Percentiles rank a stretch among this genome's conserved stretches.
Conservation (phyloP, 1,140 invertebrate species). For the Temnothorax curvispinosus region DNA sequence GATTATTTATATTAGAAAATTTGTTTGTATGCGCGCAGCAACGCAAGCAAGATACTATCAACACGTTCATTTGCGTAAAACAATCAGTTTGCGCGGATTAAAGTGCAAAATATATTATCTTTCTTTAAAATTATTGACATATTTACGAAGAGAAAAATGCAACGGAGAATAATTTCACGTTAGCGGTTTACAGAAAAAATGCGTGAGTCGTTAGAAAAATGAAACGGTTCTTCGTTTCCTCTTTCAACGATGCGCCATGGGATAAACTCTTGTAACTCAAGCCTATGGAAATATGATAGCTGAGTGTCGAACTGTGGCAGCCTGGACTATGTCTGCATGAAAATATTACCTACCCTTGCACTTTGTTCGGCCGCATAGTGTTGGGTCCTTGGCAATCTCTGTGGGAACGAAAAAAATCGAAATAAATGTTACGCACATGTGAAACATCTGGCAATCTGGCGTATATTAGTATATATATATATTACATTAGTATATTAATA, state of each 20-base stretch:
- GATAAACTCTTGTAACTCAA: slow-evolving; percentile 3
- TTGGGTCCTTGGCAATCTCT: slow-evolving; percentile 79
- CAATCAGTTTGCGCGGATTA: neutral
- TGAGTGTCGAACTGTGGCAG: neutral
- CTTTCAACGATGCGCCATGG: neutral
- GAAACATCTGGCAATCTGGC: neutral
- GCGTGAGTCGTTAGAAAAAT: neutral
- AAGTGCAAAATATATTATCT: neutral
- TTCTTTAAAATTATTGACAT: neutral
- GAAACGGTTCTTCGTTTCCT: neutral
- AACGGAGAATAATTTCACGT: neutral
- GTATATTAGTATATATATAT: neutral
- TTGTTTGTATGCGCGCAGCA: neutral
- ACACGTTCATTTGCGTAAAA: neutral
- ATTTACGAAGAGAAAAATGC: neutral
- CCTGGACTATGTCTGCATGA: neutral
- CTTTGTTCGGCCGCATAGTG: slow-evolving; percentile 79
- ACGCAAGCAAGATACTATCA: neutral
- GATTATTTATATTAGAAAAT: neutral
- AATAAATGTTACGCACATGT: neutral
- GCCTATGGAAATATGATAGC: neutral
- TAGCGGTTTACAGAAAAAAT: neutral
- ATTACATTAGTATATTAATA: neutral
- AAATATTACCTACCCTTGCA: slow-evolving; percentile 78
- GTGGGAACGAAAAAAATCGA: slow-evolving; percentile 54